These are phyloP conservation scores for Argyra leucocephala DNA, from an alignment of 2,888 invertebrate species.

Conservation along the genomic window DNA sequence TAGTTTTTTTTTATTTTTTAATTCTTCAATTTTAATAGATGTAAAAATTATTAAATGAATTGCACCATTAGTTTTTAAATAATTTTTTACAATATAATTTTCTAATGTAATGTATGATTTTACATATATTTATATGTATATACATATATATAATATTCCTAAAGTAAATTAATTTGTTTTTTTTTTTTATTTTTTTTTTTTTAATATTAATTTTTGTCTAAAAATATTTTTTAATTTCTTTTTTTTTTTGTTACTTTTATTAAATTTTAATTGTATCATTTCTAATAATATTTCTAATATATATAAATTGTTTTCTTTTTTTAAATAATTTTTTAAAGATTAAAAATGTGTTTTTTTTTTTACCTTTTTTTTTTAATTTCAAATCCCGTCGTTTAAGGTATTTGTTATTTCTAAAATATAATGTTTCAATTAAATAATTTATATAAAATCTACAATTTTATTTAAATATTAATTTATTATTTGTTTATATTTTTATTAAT, in stretches of 20 bases:
- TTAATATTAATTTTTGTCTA: not conserved
- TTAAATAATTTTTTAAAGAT: not conserved
- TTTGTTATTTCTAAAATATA: not conserved
- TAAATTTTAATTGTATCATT: not conserved
- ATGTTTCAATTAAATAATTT: not conserved
- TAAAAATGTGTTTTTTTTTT: not conserved
- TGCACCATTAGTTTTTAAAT: slow-evolving; percentile 3
- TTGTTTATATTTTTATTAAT: too few species aligned
- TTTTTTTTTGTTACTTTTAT: not conserved
- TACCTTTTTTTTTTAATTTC: not conserved
- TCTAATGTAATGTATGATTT: not conserved
- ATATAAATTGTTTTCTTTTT: not conserved
- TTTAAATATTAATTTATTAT: too few species aligned
- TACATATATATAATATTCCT: not conserved
- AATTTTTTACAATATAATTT: not conserved
- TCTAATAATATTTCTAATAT: not conserved
- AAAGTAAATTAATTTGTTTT: not conserved
- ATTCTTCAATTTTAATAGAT: not conserved
- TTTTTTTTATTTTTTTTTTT: not conserved
- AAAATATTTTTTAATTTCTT: not conserved
- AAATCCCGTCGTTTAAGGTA: slow-evolving; percentile 9
- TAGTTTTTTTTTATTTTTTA: not conserved
- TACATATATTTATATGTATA: not conserved
- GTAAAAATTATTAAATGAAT: slow-evolving; percentile 1
- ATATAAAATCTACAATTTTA: slow-evolving; percentile 2